A percentile compares a stretch with the other conserved stretches of the same genome.
These are phyloP conservation scores for Pandemis heparana DNA, from an alignment of 2,888 invertebrate species.

Conservation along the genomic window DNA sequence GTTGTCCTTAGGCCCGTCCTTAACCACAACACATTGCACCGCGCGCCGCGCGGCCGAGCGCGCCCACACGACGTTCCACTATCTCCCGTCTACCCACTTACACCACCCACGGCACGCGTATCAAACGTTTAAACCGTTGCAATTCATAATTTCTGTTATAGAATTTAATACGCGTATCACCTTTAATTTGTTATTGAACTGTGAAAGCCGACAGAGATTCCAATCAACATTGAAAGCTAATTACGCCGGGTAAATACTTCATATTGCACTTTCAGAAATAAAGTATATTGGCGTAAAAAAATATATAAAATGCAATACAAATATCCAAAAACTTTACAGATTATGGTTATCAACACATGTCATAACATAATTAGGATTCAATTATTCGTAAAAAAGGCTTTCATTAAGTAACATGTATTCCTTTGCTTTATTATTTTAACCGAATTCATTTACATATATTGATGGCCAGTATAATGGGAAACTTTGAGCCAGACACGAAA, in stretches of 20 bases:
- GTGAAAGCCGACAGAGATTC: constrained; percentile 8
- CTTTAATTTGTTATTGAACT: background rate
- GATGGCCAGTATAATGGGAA: too few species aligned
- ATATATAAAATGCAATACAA: too few species aligned
- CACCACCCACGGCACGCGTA: background rate
- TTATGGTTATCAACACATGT: too few species aligned
- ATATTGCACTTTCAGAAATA: background rate
- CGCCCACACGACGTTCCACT: constrained; percentile 3
- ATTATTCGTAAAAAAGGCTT: too few species aligned
- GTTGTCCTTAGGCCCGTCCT: constrained; percentile 61
- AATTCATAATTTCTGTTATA: constrained; percentile 18
- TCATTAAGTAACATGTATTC: too few species aligned
- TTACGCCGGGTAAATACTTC: background rate
- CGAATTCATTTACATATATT: too few species aligned
- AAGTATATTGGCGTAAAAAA: background rate
- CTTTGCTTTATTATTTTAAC: too few species aligned
- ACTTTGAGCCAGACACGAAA: too few species aligned
- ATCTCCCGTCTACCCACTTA: background rate
- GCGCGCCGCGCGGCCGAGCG: constrained; percentile 3
- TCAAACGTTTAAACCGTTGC: constrained; percentile 19
- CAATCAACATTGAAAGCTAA: background rate
- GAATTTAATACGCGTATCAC: constrained; percentile 9
- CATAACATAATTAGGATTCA: too few species aligned
- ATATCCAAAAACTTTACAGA: too few species aligned
- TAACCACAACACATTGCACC: constrained; percentile 25